Base-by-base conservation (phyloP, 2,888 invertebrate genomes). In the Rambutsinella grinnellia region DNA sequence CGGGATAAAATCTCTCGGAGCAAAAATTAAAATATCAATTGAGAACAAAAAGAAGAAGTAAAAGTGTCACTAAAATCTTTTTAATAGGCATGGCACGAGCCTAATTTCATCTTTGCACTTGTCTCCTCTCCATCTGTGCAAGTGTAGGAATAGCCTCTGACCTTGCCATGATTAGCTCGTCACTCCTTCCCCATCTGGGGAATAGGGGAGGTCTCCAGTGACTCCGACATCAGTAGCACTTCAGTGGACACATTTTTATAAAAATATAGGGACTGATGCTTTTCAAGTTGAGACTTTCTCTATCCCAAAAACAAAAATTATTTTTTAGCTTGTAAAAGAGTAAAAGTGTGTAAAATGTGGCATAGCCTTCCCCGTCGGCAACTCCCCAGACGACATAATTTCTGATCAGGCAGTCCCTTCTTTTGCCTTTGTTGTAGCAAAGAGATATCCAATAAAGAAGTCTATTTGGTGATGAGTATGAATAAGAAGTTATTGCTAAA, bases 361-460 rank as follows among this genome's bases (percentile, higher is more conserved):
- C 66, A 46, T 44, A 56, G 5, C 54, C n/a, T 24, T 27, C 47
- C 13, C 51, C 10, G 24, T 54, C 54, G 69, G 26, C 17, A 46
- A 27, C 19, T 77, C 77, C 77, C 77, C 68, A 68, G 77, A 77
- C 77, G 77, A 72, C 65, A 77, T 77, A 72, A 77, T 77, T 77
- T 77, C 63, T 77, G 77, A 77, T 77, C 77, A 72, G 36, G n/a
- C n/a, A n/a, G n/a, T 63, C 44, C 60, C 57, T 53, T 49, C 44
- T 13, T 26, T 3, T 56, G 27, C 56, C 21, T 57, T 27, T 47
- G 47, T 27, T 19, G 27, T 46, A 60, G 36, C 60, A 44, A 54
- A 53, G 24, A 56, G 28, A n/a, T 24, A 21, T 62, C 47, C 62
- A 61, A 61, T 70, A 70, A 70, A 70, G 17, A 70, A 61, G 56